Base-by-base conservation (phyloP, 2,113 vertebrate genomes). In the Lucifuga dentata region DNA sequence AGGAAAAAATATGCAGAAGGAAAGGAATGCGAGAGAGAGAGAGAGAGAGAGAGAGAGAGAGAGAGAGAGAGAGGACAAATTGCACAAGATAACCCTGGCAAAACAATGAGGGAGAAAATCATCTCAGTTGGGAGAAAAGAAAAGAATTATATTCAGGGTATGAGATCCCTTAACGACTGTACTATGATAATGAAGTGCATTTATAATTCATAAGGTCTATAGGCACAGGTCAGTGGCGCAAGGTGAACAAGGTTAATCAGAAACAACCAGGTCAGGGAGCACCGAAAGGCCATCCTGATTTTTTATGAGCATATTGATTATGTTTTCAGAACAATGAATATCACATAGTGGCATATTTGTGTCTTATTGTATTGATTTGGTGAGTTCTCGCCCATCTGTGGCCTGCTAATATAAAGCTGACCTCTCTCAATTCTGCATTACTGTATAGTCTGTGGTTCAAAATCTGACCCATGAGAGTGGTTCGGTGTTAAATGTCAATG, bases 241-340 rank as follows among this genome's bases (percentile, higher is more conserved):
- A 49, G 73, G 73, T 84, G 80, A 60, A 53, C 60, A 69, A 80
- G 86, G 88, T 90, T 89, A 93, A 92, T 91, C 77, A 88, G 77
- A 89, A 72, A 67, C 73, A 75, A 80, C 64, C 46, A 66, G 88
- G 87, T 87, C 87, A 88, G 4, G 5, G 26, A 29, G 57, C 35
- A 46, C 35, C 74, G 75, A 80, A 79, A 81, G 83, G 71, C 85
- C 58, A 19, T 43, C 29, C 53, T 62, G 66, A 75, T 78, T 85
- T 71, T 90, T 91, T 80, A 91, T 89, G 81, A 92, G 82, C 50
- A 51, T 79, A 91, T 88, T 90, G 88, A 92, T 89, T 88, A 75
- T 64, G 61, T 83, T 92, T 89, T 83, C 56, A 77, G 49, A 82
- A 77, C 80, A 83, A 72, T 85, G 86, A 82, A 81, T 83, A 81